Evolutionary conservation across 2,797 vertebrate species (phyloP), one percentile per base, ranked within the genome.

Genomic region (Rhyacichthys aspro): DNA sequence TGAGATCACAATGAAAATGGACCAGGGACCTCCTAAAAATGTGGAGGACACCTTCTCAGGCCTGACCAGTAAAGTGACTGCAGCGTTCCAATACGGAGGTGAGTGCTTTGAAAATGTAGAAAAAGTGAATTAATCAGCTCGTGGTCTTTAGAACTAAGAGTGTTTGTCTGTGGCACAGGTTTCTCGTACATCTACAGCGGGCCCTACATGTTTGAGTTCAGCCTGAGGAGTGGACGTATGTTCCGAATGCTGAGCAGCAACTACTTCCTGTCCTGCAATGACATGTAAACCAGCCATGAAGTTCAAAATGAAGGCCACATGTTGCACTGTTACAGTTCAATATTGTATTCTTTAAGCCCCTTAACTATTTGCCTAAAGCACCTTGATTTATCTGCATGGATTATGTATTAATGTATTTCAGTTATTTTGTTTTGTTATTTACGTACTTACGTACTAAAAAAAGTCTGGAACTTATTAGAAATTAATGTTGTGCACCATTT

Each of bases 41-140:
- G 81, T 89, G 55, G 48, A 58, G 0, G 0, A 74, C 15, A 73
- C 54, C 34, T 95, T 95, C 55, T 74, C 85, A n/a, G 93, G 88
- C 59, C 57, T 96, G 59, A 78, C 14, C 19, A 44, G 78, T 34
- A 81, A 59, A 7, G 81, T 95, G 45, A 91, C 93, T 0, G 94
- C 94, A 59, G 95, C 91, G 63, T 91, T 96, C 64, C 91, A 95
- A 59, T 46, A 81, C 18, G 87, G 80, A 82, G 90, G 95, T 96
- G 86, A 79, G 78, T 38, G 12, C 28, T 9, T n/a, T 48, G 12
- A 48, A 37, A 9, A 50, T 2, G 23, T 28, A 28, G 23, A 3
- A 28, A 2, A 28, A 5, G 28, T 16, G 47, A 5, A 18, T 18
- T 5, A 5, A 19, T 14, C 5, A 19, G 8, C 3, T 8, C 12